These are phyloP conservation scores for Ectemnius continuus DNA, from an alignment of 2,888 invertebrate species.

Conservation along the genomic window DNA sequence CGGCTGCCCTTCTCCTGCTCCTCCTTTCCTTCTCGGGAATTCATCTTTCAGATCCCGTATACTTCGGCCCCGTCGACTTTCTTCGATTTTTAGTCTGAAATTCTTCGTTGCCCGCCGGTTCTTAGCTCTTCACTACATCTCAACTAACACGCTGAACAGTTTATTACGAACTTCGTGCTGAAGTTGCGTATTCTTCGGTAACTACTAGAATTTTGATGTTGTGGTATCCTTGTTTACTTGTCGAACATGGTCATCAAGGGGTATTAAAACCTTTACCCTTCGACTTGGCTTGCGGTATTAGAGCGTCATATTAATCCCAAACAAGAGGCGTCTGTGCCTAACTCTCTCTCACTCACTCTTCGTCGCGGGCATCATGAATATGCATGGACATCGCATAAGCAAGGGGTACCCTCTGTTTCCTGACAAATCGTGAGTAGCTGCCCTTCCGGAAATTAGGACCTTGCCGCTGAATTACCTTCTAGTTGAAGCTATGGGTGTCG, in stretches of 20 bases:
- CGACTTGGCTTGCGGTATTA: slow-evolving; percentile 62
- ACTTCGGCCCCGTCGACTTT: slow-evolving; percentile 15
- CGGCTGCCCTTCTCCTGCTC: neutral
- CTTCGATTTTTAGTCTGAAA: slow-evolving; percentile 36
- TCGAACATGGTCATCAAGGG: slow-evolving; percentile 52
- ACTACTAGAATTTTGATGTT: neutral
- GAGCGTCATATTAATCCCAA: slow-evolving; percentile 64
- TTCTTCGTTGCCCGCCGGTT: slow-evolving; percentile 23
- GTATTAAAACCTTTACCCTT: slow-evolving; percentile 50
- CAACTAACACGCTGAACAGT: neutral
- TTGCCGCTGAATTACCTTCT: slow-evolving; percentile 51
- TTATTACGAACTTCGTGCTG: too few species aligned
- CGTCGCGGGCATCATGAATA: slow-evolving; percentile 60
- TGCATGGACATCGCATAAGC: slow-evolving; percentile 58
- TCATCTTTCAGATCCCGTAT: slow-evolving; percentile 12
- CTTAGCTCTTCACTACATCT: too few species aligned
- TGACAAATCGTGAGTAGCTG: slow-evolving; percentile 55
- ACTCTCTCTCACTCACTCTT: too few species aligned
- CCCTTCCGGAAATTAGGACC: slow-evolving; percentile 52
- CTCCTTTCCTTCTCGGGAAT: slow-evolving; percentile 13
- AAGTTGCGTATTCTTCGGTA: neutral
- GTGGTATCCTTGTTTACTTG: slow-evolving; percentile 1
- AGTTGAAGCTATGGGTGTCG: too few species aligned
- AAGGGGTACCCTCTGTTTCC: slow-evolving; percentile 43
- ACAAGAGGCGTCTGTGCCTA: slow-evolving; percentile 53